Conservation (phyloP, 92 coral and sea anemone genomes). For the Metridium senile region DNA sequence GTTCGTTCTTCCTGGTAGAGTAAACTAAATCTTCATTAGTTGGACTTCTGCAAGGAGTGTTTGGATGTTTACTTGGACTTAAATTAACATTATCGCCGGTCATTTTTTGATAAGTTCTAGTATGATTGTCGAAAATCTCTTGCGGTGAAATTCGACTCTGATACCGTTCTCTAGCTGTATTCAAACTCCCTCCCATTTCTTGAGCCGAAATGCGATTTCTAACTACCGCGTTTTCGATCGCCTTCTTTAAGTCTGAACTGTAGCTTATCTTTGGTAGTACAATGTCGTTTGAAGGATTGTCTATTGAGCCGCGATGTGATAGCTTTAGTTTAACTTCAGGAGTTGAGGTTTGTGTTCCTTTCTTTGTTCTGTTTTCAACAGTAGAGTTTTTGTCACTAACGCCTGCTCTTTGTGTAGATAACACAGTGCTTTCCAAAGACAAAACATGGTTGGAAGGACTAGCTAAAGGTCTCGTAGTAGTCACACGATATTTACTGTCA, state of each 20-base stretch:
- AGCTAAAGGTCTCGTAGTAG: background rate
- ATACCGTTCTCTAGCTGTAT: background rate
- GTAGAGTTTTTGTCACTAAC: background rate
- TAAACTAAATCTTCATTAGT: slow-evolving; percentile 2
- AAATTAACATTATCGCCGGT: too few species aligned
- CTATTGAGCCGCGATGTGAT: slow-evolving; percentile 60
- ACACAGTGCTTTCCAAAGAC: slow-evolving; percentile 2
- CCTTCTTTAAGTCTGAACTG: slow-evolving; percentile 71
- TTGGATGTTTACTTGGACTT: background rate
- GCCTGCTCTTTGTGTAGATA: slow-evolving; percentile 9
- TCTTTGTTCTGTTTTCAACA: slow-evolving; percentile 5
- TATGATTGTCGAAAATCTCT: background rate
- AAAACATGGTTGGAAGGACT: slow-evolving; percentile 19
- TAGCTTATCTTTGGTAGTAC: slow-evolving; percentile 79
- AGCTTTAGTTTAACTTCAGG: slow-evolving; percentile 51
- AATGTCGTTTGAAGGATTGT: slow-evolving; percentile 44
- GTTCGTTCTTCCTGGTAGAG: slow-evolving; percentile 3
- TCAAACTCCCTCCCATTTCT: slow-evolving; percentile 8
- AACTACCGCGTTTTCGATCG: slow-evolving; percentile 68
- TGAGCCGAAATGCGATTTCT: slow-evolving; percentile 44
- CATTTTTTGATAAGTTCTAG: background rate
- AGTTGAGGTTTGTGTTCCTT: background rate
- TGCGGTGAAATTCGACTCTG: background rate
- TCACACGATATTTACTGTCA: background rate
- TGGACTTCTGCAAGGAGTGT: slow-evolving; percentile 6